Evolutionary conservation across 2,888 invertebrate species (phyloP), one percentile per base, ranked within the genome.

Genomic region (Idaea biselata): DNA sequence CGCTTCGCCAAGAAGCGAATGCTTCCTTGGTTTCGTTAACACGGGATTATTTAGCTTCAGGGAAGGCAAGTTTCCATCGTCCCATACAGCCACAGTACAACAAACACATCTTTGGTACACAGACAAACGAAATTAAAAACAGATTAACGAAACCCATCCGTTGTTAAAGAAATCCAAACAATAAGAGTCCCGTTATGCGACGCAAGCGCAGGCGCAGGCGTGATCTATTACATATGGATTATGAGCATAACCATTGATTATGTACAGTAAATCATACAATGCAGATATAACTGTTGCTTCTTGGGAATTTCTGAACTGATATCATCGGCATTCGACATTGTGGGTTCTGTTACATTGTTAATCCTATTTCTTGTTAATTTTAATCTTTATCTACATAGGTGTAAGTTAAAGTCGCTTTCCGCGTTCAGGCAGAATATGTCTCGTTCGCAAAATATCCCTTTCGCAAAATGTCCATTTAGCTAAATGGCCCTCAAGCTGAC

Each of bases 151-250:
- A 44, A 44, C 44, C 6, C 44, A 14, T 44, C 44, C 44, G 44
- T 44, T 44, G 44, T 44, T 44, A 44, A 44, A 44, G 25, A 33
- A 44, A 44, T 8, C 44, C 44, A 44, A 44, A 44, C 44, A 44
- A 44, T 44, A 44, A 44, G 25, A 11, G 44, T 44, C 44, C 44
- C 44, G 44, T 44, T 44, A 44, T 14, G 11, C 44, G 8, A 14
- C 44, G 44, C 44, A 44, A 11, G 44, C 8, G 44, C 44, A 44
- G 3, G 44, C 44, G 16, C n/a, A 59, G 58, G 59, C 63, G 67
- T 70, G 70, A 68, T 70, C 69, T 66, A 67, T 71, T 73, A 68
- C 71, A 69, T 70, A 73, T 74, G 73, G 73, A 74, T 74, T 71
- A 74, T 67, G 62, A 66, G 64, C 60, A 64, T 63, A 66, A 63